Percentiles rank a stretch among this genome's conserved stretches.
Conservation (phyloP, 2,888 invertebrate species). For the Lamproptera curius region DNA sequence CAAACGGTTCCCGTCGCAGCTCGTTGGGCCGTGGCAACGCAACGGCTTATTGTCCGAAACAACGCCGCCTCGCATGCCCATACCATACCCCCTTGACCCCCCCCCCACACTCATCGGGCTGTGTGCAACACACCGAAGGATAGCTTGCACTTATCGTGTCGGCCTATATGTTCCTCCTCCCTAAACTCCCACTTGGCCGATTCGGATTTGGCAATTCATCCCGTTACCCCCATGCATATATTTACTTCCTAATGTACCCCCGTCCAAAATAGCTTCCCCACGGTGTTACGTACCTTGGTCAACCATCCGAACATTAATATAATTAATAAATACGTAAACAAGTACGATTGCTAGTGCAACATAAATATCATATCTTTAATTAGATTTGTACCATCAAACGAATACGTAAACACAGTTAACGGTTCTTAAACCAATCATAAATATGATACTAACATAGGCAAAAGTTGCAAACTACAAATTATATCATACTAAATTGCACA, state of each 20-base stretch:
- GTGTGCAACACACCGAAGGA: conserved; percentile 54
- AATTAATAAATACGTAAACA: no score
- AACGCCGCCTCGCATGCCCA: conserved; percentile 36
- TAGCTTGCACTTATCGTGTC: conserved; percentile 53
- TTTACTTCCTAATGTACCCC: conserved; percentile 21
- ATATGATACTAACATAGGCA: no score
- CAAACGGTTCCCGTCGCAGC: conserved; percentile 18
- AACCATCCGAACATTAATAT: no score
- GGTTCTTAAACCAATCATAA: no score
- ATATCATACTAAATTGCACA: no score
- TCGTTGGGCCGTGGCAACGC: conserved; percentile 18
- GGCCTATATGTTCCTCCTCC: conserved; percentile 47
- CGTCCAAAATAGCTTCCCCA: conserved; percentile 7
- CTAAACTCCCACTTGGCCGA: conserved; percentile 33
- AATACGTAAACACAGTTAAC: no score
- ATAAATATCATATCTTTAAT: no score
- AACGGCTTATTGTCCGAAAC: conserved; percentile 43
- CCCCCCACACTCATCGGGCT: conserved; percentile 22
- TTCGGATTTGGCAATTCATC: conserved; percentile 41
- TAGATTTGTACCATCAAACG: no score
- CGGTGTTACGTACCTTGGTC: no score
- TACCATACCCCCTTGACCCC: no score
- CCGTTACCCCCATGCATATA: conserved; percentile 29
- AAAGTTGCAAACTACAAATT: no score
- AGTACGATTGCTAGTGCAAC: no score